Conservation (phyloP, 1,140 invertebrate species). For the Gonatopus flavifemur region DNA sequence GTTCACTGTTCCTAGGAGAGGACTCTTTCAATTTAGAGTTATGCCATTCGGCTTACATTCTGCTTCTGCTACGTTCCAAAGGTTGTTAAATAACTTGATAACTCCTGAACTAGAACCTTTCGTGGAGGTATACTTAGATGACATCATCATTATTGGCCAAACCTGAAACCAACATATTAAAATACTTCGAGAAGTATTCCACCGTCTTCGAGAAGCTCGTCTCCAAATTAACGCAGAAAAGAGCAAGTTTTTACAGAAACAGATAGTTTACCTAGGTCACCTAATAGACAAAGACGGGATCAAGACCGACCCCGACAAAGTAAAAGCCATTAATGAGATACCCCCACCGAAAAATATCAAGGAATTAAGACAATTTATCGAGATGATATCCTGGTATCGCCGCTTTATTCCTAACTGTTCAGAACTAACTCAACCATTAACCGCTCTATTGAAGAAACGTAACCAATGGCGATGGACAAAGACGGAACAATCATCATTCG, state of each 20-base stretch:
- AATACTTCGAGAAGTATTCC: too few relatives aligned
- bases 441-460: neutral
- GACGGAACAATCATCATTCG: too few relatives aligned
- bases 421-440: too few relatives aligned
- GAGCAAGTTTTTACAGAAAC: too few relatives aligned
- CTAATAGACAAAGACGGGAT: neutral
- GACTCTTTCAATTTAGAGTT: conserved; percentile 33
- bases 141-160: conserved; percentile 29
- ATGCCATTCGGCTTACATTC: conserved; percentile 33
- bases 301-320: too few relatives aligned
- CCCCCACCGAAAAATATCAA: too few relatives aligned
- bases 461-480: neutral
- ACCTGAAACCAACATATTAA: too few relatives aligned
- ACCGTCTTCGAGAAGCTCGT: too few relatives aligned
- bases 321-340: too few relatives aligned
- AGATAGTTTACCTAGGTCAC: neutral
- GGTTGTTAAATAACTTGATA: conserved; percentile 35
- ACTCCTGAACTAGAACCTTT: conserved; percentile 23
- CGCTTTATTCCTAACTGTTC: neutral
- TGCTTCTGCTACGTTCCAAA: conserved; percentile 23
- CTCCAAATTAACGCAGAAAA: too few relatives aligned
- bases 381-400: neutral
- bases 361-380: too few relatives aligned
- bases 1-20: conserved; percentile 33
- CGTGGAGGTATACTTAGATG: too few relatives aligned